A percentile compares a stretch with the other conserved stretches of the same genome.
Conservation (phyloP, 2,113 vertebrate genomes). For the Amphiprion ocellaris region DNA sequence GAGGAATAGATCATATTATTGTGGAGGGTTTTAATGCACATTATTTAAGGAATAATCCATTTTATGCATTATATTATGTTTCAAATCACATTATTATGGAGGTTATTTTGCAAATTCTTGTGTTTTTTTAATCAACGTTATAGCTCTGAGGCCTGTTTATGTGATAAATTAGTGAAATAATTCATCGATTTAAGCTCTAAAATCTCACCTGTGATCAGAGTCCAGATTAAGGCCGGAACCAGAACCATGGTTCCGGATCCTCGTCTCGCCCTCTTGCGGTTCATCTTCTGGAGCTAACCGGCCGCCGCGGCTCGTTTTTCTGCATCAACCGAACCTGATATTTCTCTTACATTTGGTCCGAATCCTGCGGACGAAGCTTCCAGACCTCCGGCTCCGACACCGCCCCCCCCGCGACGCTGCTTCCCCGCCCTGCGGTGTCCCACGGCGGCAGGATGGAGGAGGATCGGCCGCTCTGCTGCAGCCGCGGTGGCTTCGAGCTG, state of each 20-base stretch:
- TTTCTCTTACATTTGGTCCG: not conserved
- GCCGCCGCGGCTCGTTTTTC: not conserved
- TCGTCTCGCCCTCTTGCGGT: constrained; percentile 3
- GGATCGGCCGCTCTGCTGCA: constrained; percentile 14
- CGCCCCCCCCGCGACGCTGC: constrained; percentile 6
- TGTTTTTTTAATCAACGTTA: too few species aligned
- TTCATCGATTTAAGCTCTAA: fast-evolving
- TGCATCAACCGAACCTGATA: not conserved
- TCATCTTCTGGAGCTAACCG: not conserved
- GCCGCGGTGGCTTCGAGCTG: not conserved
- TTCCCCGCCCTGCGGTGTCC: constrained; percentile 19
- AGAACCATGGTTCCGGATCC: constrained; percentile 41
- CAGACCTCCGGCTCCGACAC: not conserved
- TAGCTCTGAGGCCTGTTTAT: too few species aligned
- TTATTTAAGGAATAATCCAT: too few species aligned
- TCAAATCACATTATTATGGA: too few species aligned
- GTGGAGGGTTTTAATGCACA: too few species aligned
- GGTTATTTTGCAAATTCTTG: too few species aligned
- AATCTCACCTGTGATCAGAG: constrained; percentile 62
- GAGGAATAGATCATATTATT: too few species aligned
- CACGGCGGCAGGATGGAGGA: constrained; percentile 5
- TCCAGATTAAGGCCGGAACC: constrained; percentile 43
- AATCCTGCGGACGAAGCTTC: not conserved
- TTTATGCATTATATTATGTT: too few species aligned
- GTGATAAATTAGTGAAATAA: too few species aligned